These are phyloP conservation scores for Metopolophium dirhodum DNA, from an alignment of 1,140 invertebrate genomes.

Conservation along the genomic window DNA sequence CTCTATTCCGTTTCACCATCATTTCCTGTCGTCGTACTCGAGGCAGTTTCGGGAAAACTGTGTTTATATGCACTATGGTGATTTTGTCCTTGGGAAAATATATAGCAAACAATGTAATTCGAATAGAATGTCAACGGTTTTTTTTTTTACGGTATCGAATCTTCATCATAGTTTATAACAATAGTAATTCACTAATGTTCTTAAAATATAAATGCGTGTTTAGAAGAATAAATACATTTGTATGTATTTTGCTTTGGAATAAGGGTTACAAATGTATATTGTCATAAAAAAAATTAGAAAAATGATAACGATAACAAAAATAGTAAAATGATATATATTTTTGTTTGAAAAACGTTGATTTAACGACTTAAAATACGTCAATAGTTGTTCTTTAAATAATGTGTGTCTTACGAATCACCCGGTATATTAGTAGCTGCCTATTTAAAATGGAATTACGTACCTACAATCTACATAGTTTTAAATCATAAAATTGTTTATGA, in stretches of 20 bases:
- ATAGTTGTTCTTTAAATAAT: neutral
- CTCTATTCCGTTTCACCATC: neutral
- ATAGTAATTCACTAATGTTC: neutral
- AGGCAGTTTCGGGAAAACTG: neutral
- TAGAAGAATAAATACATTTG: neutral
- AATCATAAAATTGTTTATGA: neutral
- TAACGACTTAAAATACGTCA: neutral
- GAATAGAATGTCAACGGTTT: neutral
- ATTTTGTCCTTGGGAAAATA: constrained; percentile 35
- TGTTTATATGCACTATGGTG: neutral
- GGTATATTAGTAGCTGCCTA: neutral
- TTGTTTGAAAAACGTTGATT: neutral
- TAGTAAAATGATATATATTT: neutral
- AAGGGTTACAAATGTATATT: neutral
- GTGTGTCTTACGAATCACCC: neutral
- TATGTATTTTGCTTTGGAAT: neutral
- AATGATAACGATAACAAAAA: neutral
- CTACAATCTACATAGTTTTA: neutral
- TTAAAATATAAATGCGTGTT: neutral
- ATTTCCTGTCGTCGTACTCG: neutral
- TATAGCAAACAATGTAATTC: neutral
- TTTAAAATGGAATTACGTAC: neutral
- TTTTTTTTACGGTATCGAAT: neutral
- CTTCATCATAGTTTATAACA: neutral
- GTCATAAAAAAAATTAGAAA: neutral